A percentile compares a stretch with the other conserved stretches of the same genome.
phyloP scores from a whole-genome alignment of 2,888 invertebrate genomes.

The Noctua janthe region DNA sequence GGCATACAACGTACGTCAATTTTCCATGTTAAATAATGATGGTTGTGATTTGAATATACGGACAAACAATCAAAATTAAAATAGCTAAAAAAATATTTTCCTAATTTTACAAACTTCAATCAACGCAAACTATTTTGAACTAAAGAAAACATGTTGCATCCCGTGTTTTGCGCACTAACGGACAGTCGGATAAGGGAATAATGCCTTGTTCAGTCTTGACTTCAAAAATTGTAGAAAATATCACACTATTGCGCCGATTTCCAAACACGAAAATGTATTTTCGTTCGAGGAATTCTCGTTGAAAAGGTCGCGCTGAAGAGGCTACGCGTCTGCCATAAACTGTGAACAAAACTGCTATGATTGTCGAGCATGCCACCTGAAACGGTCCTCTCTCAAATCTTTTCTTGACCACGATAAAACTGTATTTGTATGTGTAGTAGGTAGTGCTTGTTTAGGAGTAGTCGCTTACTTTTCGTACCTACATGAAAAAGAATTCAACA shows the following conservation, averaged over 20 bases:
- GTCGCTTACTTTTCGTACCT: background rate
- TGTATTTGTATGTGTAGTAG: background rate
- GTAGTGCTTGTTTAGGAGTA: background rate
- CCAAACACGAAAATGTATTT: constrained; percentile 1
- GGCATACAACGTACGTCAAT: too few relatives aligned
- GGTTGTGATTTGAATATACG: too few relatives aligned
- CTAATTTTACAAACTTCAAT: too few relatives aligned
- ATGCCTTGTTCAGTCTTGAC: background rate
- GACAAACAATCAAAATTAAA: too few relatives aligned
- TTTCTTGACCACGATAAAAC: background rate
- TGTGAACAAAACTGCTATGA: constrained; percentile 3
- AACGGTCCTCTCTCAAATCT: background rate
- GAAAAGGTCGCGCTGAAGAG: constrained; percentile 7
- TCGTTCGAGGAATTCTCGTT: constrained; percentile 16
- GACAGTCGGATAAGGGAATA: too few relatives aligned
- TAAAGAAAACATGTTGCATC: too few relatives aligned
- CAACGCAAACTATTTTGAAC: background rate
- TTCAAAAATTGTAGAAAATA: constrained; percentile 2
- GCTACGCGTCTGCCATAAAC: constrained; percentile 14
- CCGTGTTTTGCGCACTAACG: background rate
- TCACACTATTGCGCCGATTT: background rate
- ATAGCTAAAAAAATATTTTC: too few relatives aligned
- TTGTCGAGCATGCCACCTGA: constrained; percentile 7
- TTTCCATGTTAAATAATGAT: too few relatives aligned
- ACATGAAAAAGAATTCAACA: too few relatives aligned